Evolutionary conservation across 2,888 invertebrate species (phyloP).

Genomic region (Frankliniella fusca): DNA sequence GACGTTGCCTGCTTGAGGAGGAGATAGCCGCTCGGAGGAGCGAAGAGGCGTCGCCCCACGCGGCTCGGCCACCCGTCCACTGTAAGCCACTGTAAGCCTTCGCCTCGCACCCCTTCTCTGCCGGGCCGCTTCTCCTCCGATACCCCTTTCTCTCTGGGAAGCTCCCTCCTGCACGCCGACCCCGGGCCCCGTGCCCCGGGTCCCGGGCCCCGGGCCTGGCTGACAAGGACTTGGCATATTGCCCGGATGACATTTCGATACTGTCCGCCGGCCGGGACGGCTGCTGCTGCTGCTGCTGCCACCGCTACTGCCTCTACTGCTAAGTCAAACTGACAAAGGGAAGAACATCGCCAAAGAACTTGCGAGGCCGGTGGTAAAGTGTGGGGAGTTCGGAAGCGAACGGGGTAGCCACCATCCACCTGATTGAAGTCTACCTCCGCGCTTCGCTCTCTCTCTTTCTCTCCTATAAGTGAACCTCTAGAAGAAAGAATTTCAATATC

Average conservation of each 20-base stretch:
- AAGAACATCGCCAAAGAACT: slow-evolving; percentile 20
- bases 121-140: neutral
- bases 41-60: too few relatives aligned
- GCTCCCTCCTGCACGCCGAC: neutral
- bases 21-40: too few relatives aligned
- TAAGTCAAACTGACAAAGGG: neutral
- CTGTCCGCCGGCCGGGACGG: neutral
- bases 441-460: slow-evolving; percentile 29
- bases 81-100: too few relatives aligned
- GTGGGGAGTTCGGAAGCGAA: neutral
- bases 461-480: slow-evolving; percentile 28
- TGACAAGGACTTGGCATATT: slow-evolving; percentile 20
- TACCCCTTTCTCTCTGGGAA: neutral
- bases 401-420: slow-evolving; percentile 5
- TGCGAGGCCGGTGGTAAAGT: neutral
- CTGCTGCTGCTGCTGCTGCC: neutral
- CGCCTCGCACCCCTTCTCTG: neutral
- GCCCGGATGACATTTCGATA: slow-evolving; percentile 26
- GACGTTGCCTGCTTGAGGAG: too few relatives aligned
- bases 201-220: neutral
- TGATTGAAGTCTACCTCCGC: neutral
- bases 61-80: too few relatives aligned
- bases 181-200: neutral
- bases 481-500: too few relatives aligned
- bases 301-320: neutral